Conservation (phyloP, 2,797 vertebrate genomes). For the Neosilurus hyrtlii region DNA sequence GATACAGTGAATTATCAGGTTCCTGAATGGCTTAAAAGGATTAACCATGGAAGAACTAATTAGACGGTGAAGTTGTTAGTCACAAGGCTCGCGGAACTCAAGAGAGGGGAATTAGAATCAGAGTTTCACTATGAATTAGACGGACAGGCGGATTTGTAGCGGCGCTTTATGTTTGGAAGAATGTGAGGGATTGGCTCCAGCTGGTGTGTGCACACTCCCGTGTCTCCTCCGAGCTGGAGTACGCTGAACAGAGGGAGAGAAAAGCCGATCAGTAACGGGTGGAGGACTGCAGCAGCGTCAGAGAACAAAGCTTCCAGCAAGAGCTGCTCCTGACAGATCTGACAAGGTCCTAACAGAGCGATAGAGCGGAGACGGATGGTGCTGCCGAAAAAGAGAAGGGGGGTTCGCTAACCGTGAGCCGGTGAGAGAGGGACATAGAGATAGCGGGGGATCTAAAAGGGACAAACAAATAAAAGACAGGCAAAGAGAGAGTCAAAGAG, state of each 20-base stretch:
- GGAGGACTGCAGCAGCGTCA: constrained; percentile 55
- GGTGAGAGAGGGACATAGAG: constrained; percentile 32
- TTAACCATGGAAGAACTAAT: constrained; percentile 30
- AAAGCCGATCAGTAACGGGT: constrained; percentile 50
- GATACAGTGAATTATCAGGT: constrained; percentile 32
- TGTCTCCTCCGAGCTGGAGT: constrained; percentile 43
- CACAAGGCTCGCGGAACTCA: constrained; percentile 19
- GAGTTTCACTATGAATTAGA: constrained; percentile 19
- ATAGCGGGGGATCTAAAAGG: constrained; percentile 39
- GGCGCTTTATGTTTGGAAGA: constrained; percentile 39
- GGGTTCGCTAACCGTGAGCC: constrained; percentile 28
- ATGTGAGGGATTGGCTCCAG: constrained; percentile 42
- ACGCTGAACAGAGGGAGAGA: constrained; percentile 35
- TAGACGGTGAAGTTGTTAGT: constrained; percentile 32
- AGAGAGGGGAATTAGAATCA: constrained; percentile 18
- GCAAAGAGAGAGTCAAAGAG: constrained; percentile 19
- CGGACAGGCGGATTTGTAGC: constrained; percentile 32
- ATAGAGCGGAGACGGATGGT: constrained; percentile 67
- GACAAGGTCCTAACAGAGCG: constrained; percentile 56
- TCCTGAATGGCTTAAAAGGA: constrained; percentile 31
- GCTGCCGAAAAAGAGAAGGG: constrained; percentile 42
- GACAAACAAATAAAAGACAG: constrained; percentile 58
- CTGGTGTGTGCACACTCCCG: constrained; percentile 33
- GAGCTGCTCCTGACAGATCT: constrained; percentile 54
- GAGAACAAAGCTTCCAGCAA: constrained; percentile 55